Percentiles rank a stretch among this genome's conserved stretches.
phyloP scores from a whole-genome alignment of 2,888 invertebrate genomes.

The Rhogogaster chlorosoma region DNA sequence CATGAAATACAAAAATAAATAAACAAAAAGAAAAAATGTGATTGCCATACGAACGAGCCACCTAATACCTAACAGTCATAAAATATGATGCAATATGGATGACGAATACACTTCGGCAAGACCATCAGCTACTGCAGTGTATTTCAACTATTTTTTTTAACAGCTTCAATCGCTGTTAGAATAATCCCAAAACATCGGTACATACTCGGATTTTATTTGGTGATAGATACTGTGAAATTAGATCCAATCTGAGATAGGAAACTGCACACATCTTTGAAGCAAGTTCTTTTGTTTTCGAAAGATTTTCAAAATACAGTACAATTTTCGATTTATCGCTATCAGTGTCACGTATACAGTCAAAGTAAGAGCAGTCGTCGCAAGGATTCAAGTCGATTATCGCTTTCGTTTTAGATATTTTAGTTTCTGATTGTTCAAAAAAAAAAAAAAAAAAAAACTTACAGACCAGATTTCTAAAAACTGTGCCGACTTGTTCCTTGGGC shows the following conservation, averaged over 20 bases:
- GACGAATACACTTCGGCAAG: neutral
- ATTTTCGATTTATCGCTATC: too few species aligned
- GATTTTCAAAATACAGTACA: too few species aligned
- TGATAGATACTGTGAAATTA: neutral
- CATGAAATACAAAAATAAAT: too few species aligned
- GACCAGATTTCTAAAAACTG: neutral
- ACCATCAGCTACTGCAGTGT: neutral
- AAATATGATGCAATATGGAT: neutral
- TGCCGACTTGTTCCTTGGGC: neutral
- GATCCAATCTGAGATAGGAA: neutral
- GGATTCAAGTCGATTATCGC: too few species aligned
- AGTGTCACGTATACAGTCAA: too few species aligned
- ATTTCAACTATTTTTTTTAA: constrained; percentile 20
- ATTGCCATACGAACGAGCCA: neutral
- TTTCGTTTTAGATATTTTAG: too few species aligned
- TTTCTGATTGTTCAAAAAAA: too few species aligned
- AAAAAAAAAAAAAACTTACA: too few species aligned
- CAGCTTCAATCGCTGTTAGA: neutral
- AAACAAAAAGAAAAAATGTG: neutral
- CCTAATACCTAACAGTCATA: neutral
- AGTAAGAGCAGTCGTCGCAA: too few species aligned
- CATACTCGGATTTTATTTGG: neutral
- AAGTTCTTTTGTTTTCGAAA: too few species aligned
- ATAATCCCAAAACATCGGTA: neutral
- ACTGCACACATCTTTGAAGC: neutral